phyloP scores from a whole-genome alignment of 2,888 invertebrate species.

The Rhagophthalmus giganteus region DNA sequence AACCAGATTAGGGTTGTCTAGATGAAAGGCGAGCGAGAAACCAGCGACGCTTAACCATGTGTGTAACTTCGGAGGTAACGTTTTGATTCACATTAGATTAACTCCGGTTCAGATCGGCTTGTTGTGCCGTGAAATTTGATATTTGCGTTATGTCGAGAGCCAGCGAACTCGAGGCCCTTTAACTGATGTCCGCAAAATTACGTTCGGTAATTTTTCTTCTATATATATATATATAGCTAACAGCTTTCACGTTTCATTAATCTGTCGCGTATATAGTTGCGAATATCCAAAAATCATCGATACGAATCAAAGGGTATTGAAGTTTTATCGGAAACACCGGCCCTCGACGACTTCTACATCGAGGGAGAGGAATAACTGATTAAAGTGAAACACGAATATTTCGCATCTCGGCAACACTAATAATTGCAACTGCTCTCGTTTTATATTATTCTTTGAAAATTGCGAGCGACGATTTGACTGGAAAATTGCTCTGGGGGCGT shows the following conservation, averaged over 20 bases:
- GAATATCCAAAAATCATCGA: slow-evolving; percentile 12
- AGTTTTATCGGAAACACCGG: slow-evolving; percentile 8
- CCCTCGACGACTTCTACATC: slow-evolving; percentile 7
- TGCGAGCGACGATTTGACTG: background rate
- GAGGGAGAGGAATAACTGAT: slow-evolving; percentile 7
- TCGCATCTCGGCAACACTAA: background rate
- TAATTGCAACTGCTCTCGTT: slow-evolving; percentile 8
- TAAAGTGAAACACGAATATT: slow-evolving; percentile 7
- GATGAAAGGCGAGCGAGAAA: slow-evolving; percentile 19
- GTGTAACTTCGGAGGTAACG: slow-evolving; percentile 22
- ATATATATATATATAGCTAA: too few species aligned
- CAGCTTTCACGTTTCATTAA: slow-evolving; percentile 8
- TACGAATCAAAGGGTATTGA: slow-evolving; percentile 11
- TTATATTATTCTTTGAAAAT: slow-evolving; percentile 7
- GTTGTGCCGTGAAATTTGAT: slow-evolving; percentile 18
- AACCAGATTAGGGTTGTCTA: slow-evolving; percentile 22
- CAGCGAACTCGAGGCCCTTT: background rate
- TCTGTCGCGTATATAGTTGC: slow-evolving; percentile 1
- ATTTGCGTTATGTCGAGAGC: background rate
- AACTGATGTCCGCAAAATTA: too few species aligned
- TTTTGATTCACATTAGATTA: slow-evolving; percentile 23
- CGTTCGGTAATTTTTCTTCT: too few species aligned
- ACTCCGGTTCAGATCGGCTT: slow-evolving; percentile 16
- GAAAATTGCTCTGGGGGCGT: background rate
- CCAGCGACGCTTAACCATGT: slow-evolving; percentile 22